These are phyloP conservation scores for Trichonephila clavipes DNA, from an alignment of 1,140 invertebrate species.

Conservation along the genomic window DNA sequence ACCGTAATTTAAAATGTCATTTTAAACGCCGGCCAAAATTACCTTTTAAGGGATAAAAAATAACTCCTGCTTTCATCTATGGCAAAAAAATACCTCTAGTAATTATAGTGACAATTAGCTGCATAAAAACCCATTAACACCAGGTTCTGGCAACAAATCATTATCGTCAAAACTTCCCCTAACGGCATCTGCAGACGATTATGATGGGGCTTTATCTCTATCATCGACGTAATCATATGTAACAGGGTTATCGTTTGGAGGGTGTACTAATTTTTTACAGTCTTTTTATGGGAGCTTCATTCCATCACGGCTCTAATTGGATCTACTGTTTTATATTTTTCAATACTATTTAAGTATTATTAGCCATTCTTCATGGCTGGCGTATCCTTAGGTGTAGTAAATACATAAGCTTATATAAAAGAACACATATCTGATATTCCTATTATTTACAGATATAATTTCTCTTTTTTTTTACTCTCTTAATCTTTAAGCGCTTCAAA, in stretches of 20 bases:
- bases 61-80: neutral
- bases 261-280: constrained; percentile 4
- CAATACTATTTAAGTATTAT: neutral
- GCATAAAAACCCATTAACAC: constrained; percentile 67
- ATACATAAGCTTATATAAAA: too few relatives aligned
- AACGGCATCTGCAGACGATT: constrained; percentile 46
- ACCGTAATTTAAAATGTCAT: constrained; percentile 11
- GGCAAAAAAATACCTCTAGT: constrained; percentile 24
- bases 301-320: constrained; percentile 55
- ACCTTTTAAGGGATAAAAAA: neutral
- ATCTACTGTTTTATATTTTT: constrained; percentile 24
- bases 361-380: too few relatives aligned
- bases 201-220: constrained; percentile 60
- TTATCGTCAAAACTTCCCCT: constrained; percentile 28
- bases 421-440: too few relatives aligned
- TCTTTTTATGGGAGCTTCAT: constrained; percentile 42
- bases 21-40: constrained; percentile 13
- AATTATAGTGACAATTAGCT: constrained; percentile 63
- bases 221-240: constrained; percentile 68
- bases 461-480: too few relatives aligned
- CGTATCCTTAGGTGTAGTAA: too few relatives aligned
- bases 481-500: too few relatives aligned
- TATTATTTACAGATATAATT: too few relatives aligned
- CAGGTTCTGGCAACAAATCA: constrained; percentile 64
- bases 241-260: constrained; percentile 43